A percentile compares a stretch with the other conserved stretches of the same genome.
Conservation (phyloP, 2,113 vertebrate species). For the Myotis davidii region DNA sequence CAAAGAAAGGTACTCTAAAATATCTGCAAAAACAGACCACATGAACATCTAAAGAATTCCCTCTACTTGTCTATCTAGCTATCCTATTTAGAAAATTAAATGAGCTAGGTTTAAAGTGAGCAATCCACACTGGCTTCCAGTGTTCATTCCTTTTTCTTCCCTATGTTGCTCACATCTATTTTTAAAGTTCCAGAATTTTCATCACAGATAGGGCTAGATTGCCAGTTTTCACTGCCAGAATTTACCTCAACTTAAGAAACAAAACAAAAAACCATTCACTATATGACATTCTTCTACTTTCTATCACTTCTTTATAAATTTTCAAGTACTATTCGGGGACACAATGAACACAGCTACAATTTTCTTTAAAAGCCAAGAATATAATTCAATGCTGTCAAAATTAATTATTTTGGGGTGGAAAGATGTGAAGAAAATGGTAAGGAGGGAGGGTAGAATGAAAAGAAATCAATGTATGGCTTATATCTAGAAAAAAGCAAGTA, state of each 20-base stretch:
- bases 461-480: neutral
- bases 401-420: neutral
- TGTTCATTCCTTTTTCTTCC: neutral
- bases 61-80: neutral
- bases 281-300: conserved; percentile 2
- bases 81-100: conserved; percentile 38
- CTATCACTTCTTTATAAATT: neutral
- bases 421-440: neutral
- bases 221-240: neutral
- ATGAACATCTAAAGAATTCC: neutral
- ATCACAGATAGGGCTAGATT: neutral
- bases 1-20: neutral
- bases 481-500: neutral
- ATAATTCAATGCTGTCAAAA: neutral
- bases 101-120: neutral
- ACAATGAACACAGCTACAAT: neutral
- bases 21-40: neutral
- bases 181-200: neutral
- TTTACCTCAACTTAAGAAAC: neutral
- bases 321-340: conserved; percentile 5
- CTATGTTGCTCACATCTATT: neutral
- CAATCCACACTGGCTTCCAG: neutral
- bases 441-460: neutral
- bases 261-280: neutral
- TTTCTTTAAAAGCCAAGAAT: neutral